Conservation (phyloP, 2,888 invertebrate genomes). For the Plagodis dolabraria region DNA sequence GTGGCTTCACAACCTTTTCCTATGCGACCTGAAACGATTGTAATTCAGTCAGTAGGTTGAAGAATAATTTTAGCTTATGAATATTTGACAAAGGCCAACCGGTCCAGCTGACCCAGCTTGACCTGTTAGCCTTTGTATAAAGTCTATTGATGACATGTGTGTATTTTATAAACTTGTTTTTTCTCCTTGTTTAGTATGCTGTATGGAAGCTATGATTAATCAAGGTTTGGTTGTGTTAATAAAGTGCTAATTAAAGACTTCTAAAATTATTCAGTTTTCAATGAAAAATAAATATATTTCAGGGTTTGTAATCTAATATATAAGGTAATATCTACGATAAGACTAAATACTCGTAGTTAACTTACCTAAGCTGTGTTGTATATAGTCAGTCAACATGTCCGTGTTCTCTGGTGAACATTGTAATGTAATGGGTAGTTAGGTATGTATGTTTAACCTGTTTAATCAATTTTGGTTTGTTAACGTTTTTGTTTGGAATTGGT, state of each 20-base stretch:
- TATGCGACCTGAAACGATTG: too few relatives aligned
- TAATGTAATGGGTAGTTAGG: background rate
- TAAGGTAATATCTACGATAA: too few relatives aligned
- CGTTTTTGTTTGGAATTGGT: constrained; percentile 31
- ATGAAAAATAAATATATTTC: too few relatives aligned
- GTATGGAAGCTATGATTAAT: constrained; percentile 1
- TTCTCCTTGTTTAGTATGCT: constrained; percentile 1
- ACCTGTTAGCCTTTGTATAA: constrained; percentile 3
- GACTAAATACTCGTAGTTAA: too few relatives aligned
- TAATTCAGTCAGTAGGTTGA: too few relatives aligned
- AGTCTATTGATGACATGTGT: constrained; percentile 2
- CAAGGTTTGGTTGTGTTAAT: constrained; percentile 10
- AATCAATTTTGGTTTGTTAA: constrained; percentile 25
- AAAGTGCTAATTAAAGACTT: constrained; percentile 6
- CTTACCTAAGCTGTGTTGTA: too few relatives aligned
- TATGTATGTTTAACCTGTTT: background rate
- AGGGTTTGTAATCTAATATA: too few relatives aligned
- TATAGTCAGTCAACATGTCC: too few relatives aligned
- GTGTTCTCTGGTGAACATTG: too few relatives aligned
- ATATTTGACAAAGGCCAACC: too few relatives aligned
- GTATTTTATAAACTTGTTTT: constrained; percentile 5
- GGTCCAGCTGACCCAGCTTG: background rate
- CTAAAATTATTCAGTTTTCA: background rate
- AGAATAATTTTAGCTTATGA: background rate
- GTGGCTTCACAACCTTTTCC: too few relatives aligned